Evolutionary conservation across 1,140 invertebrate genomes (phyloP).

Genomic region (Araneus ventricosus): DNA sequence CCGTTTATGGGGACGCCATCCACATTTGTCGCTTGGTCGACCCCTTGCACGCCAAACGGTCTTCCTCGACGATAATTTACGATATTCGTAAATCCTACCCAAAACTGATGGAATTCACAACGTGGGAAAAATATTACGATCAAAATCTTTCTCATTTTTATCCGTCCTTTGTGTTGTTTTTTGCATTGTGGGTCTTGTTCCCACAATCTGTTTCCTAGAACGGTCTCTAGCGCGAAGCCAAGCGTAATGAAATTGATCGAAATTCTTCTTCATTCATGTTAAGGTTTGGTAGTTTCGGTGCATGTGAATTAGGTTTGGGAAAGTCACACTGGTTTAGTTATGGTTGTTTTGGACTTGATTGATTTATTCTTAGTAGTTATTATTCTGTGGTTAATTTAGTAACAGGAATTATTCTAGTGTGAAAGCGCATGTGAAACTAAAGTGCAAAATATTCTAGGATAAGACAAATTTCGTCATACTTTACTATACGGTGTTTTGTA

Average conservation of each 20-base stretch:
- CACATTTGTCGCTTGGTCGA: constrained; percentile 15
- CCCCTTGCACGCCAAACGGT: constrained; percentile 1
- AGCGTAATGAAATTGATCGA: not conserved
- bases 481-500: too few species aligned
- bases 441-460: too few species aligned
- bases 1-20: constrained; percentile 20
- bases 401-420: too few species aligned
- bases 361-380: too few species aligned
- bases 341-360: too few species aligned
- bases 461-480: too few species aligned
- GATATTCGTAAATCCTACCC: constrained; percentile 29
- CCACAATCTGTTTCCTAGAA: not conserved
- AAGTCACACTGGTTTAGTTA: too few species aligned
- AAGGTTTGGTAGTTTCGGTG: not conserved
- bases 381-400: too few species aligned
- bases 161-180: not conserved
- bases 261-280: not conserved
- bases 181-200: not conserved
- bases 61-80: constrained; percentile 17
- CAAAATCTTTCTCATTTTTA: not conserved
- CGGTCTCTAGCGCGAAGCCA: not conserved
- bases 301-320: not conserved
- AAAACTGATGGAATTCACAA: constrained; percentile 5
- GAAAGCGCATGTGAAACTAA: too few species aligned
- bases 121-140: constrained; percentile 44